Evolutionary conservation across 2,113 vertebrate genomes (phyloP).

Genomic region (Empidonax traillii): DNA sequence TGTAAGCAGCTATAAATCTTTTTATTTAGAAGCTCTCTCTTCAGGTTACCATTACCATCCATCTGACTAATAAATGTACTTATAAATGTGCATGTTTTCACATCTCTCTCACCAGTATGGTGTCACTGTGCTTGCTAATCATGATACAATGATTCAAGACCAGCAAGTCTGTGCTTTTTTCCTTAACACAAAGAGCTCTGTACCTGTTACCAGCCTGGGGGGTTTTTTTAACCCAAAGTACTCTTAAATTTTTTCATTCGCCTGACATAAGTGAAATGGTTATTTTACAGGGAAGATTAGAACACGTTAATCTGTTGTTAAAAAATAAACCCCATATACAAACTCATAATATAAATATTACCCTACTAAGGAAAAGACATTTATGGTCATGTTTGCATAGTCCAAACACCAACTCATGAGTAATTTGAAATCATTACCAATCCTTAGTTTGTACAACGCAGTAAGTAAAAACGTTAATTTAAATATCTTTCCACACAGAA

Average conservation of each 20-base stretch:
- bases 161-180: background rate
- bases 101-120: background rate
- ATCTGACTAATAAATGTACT: slow-evolving; percentile 20
- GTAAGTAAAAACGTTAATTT: slow-evolving; percentile 72
- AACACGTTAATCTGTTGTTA: background rate
- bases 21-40: background rate
- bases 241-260: background rate
- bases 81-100: slow-evolving; percentile 8
- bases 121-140: background rate
- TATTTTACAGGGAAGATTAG: background rate
- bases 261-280: background rate
- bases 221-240: background rate
- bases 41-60: background rate
- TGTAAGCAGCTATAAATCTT: slow-evolving; percentile 25
- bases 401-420: slow-evolving; percentile 54
- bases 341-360: slow-evolving; percentile 26
- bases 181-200: background rate
- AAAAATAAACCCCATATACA: background rate
- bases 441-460: slow-evolving; percentile 70
- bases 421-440: slow-evolving; percentile 70
- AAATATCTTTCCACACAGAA: slow-evolving; percentile 79
- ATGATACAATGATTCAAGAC: background rate
- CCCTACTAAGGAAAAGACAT: slow-evolving; percentile 47
- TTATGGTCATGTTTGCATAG: slow-evolving; percentile 41
- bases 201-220: background rate